Conservation (phyloP, 2,113 vertebrate genomes). For the Perca flavescens region DNA sequence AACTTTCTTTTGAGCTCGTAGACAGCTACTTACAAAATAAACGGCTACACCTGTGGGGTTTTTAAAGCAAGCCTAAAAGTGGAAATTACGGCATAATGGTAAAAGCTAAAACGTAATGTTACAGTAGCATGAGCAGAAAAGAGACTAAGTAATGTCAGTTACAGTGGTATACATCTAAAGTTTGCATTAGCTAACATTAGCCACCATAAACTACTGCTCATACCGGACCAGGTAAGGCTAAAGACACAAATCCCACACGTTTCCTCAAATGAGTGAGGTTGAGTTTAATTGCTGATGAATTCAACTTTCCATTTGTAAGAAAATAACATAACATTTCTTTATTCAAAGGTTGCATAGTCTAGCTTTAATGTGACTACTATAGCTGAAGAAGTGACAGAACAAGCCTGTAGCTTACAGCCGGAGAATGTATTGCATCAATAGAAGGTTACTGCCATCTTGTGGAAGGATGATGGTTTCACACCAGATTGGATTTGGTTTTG, state of each 20-base stretch:
- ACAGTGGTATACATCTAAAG: background rate
- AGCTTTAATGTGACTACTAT: background rate
- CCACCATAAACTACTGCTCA: background rate
- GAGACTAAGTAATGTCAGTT: background rate
- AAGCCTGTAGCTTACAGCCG: background rate
- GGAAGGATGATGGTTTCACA: constrained; percentile 23
- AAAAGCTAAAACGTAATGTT: background rate
- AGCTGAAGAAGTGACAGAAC: background rate
- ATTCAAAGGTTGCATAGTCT: background rate
- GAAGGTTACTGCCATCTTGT: constrained; percentile 59
- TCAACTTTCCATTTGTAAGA: background rate
- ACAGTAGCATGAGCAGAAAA: background rate
- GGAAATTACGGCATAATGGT: too few relatives aligned
- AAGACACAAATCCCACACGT: background rate
- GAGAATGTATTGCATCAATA: constrained; percentile 1
- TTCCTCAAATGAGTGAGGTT: background rate
- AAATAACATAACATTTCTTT: too few relatives aligned
- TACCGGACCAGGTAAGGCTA: background rate
- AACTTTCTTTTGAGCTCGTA: background rate
- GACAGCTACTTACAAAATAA: background rate
- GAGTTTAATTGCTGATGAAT: background rate
- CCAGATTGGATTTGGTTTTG: constrained; percentile 10
- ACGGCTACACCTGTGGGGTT: too few relatives aligned
- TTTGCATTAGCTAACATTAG: background rate
- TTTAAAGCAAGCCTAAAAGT: background rate